Evolutionary conservation across 2,797 vertebrate genomes (phyloP).

Genomic region (Tinamus major): DNA sequence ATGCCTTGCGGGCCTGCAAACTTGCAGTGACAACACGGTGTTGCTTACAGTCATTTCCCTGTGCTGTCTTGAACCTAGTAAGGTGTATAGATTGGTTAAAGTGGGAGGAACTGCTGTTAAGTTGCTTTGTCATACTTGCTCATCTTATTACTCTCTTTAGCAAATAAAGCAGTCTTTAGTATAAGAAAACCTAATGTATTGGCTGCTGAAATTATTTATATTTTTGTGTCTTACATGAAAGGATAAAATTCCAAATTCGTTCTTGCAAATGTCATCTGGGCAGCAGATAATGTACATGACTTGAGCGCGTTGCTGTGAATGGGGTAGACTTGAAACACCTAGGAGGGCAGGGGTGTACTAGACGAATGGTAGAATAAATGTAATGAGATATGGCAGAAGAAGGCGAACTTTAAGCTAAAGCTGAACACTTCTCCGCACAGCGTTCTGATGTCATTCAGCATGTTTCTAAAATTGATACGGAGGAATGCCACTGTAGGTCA

Average conservation of each 20-base stretch:
- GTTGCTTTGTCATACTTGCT: neutral
- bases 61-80: neutral
- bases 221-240: neutral
- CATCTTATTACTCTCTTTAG: neutral
- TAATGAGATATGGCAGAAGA: neutral
- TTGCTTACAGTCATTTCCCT: neutral
- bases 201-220: neutral
- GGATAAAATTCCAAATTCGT: neutral
- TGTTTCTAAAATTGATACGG: neutral
- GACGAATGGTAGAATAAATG: neutral
- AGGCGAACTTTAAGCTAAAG: neutral
- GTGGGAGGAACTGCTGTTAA: neutral
- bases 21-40: neutral
- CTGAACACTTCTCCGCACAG: neutral
- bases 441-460: neutral
- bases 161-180: neutral
- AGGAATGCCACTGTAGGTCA: constrained; percentile 1
- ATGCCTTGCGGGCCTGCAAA: neutral
- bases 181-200: neutral
- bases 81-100: neutral
- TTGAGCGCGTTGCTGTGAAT: neutral
- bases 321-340: neutral
- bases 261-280: neutral
- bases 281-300: neutral
- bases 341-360: neutral